Base-by-base conservation (phyloP, 2,113 vertebrate species). In the Pycnonotus jocosus region DNA sequence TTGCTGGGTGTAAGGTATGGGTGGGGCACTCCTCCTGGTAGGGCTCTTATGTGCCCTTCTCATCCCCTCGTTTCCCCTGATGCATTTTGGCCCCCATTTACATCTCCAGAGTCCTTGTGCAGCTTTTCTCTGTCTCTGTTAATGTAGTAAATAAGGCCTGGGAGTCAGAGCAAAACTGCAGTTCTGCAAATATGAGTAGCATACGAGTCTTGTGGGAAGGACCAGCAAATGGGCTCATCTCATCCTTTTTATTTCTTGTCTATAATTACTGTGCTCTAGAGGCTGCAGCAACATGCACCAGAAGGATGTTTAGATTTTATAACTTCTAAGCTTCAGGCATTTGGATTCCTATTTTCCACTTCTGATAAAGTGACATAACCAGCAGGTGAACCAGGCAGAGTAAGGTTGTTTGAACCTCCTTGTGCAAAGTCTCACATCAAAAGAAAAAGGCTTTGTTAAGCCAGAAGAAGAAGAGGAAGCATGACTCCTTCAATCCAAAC, bases 1-100 rank as follows among this genome's bases (percentile, higher is more conserved):
- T 71, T 27, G 44, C 27, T n/a, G 44, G 14, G 15, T n/a, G 48
- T 2, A 15, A 87, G 18, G 8, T n/a, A n/a, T n/a, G n/a, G n/a
- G n/a, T n/a, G n/a, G 13, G 16, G 17, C 8, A 33, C 12, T 54
- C 80, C 51, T 82, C 8, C 56, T 62, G 11, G 12, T 31, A 16
- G 12, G 14, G 17, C 21, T 61, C 35, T 78, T 66, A 33, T 74
- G 23, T 42, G 35, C 27, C 19, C 24, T 68, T 86, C 62, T 19
- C 33, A 47, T 25, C 2, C 12, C 0, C 4, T 4, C 0, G 0
- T 6, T 11, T 35, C 6, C 14, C 3, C n/a, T 48, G 10, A 8
- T 44, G 10, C 15, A 17, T 56, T 48, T 31, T 35, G 15, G 19
- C 13, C 7, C 3, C 1, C 25, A 23, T 57, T 78, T 65, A 4